phyloP scores from a whole-genome alignment of 2,888 invertebrate species.

The Apamea sordens region DNA sequence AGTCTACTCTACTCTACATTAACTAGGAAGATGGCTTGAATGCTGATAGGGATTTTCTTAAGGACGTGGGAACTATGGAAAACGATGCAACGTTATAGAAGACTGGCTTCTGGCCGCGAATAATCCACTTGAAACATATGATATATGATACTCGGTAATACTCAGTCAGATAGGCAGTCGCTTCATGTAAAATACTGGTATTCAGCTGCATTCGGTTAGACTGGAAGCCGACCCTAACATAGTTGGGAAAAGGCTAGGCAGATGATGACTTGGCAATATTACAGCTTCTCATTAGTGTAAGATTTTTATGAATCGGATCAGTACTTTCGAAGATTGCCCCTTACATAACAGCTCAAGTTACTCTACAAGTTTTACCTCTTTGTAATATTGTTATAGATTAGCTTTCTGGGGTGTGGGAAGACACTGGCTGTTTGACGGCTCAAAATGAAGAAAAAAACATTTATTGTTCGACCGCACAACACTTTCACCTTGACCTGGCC shows the following conservation, averaged over 20 bases:
- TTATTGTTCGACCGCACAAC: background rate
- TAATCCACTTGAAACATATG: background rate
- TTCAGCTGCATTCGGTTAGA: too few species aligned
- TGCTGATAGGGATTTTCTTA: slow-evolving; percentile 33
- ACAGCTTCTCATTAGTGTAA: background rate
- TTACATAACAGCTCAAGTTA: background rate
- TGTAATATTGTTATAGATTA: background rate
- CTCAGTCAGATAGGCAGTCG: too few species aligned
- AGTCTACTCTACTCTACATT: slow-evolving; percentile 32
- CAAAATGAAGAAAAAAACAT: background rate
- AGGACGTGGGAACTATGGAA: slow-evolving; percentile 31
- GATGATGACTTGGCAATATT: background rate
- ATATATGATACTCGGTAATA: background rate
- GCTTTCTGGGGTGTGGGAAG: background rate
- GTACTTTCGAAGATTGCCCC: background rate
- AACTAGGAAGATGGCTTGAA: slow-evolving; percentile 33
- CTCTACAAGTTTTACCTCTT: background rate
- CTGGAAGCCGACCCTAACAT: too few species aligned
- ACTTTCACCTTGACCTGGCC: background rate
- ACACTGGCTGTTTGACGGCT: background rate
- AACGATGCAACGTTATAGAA: background rate
- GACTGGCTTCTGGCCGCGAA: background rate
- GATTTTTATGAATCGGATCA: background rate
- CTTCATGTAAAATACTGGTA: too few species aligned
- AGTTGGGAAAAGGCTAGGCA: too few species aligned